Evolutionary conservation across 2,888 invertebrate genomes (phyloP).

Genomic region (Drosophila mimica): DNA sequence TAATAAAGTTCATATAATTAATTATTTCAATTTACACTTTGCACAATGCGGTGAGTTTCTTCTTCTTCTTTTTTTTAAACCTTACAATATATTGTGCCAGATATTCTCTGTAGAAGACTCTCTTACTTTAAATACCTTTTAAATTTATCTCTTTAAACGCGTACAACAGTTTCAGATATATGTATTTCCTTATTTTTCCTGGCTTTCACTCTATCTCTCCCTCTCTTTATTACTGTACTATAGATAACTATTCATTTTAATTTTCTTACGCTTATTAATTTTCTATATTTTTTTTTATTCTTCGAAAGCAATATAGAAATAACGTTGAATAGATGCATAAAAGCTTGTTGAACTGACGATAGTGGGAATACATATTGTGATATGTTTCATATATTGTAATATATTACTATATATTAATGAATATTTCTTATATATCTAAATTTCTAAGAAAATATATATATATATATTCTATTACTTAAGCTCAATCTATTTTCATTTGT

Average conservation of each 20-base stretch:
- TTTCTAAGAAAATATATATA: too few species aligned
- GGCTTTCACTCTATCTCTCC: neutral
- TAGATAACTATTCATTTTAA: too few species aligned
- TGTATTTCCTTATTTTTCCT: neutral
- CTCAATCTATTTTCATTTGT: too few species aligned
- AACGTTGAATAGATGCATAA: neutral
- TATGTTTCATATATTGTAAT: neutral
- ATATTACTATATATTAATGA: too few species aligned
- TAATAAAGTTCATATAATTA: neutral
- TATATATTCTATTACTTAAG: neutral
- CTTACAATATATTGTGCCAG: neutral
- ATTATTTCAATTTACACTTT: constrained; percentile 1
- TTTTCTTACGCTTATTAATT: neutral
- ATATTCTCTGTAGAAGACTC: neutral
- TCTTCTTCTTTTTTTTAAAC: neutral
- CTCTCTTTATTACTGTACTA: too few species aligned
- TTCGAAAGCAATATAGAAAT: too few species aligned
- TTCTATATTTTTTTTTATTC: too few species aligned
- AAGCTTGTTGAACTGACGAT: neutral
- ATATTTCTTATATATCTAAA: too few species aligned
- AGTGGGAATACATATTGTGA: neutral
- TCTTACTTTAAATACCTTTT: neutral
- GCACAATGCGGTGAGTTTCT: neutral
- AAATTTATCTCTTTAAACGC: neutral
- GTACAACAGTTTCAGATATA: neutral